Percentiles rank a stretch among this genome's conserved stretches.
Conservation (phyloP, 64 coral and sea anemone species). For the Montipora cactus region DNA sequence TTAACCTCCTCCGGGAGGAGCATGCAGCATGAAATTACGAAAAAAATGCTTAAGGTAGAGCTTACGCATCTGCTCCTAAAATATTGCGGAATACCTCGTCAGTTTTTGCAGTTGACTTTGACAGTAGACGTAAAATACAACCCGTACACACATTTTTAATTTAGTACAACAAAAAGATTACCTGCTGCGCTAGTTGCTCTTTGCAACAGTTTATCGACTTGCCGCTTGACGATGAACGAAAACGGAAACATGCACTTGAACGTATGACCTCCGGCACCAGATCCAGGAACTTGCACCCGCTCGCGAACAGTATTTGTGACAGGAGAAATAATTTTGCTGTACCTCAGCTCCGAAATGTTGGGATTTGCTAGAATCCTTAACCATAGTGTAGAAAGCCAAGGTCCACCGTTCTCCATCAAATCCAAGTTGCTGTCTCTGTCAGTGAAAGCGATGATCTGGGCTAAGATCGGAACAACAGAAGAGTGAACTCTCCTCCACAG, state of each 20-base stretch:
- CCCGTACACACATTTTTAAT: no score
- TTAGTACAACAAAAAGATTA: background rate
- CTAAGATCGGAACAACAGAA: constrained; percentile 64
- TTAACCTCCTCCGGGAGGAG: no score
- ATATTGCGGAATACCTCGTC: no score
- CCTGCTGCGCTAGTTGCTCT: constrained; percentile 42
- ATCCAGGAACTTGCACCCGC: constrained; percentile 54
- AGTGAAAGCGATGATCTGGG: constrained; percentile 70
- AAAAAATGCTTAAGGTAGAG: no score
- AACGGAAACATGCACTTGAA: constrained; percentile 81
- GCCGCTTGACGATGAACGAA: constrained; percentile 72
- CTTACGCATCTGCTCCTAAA: no score
- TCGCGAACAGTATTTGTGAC: constrained; percentile 41
- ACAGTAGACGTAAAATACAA: no score
- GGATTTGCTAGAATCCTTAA: constrained; percentile 43
- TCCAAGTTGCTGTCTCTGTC: constrained; percentile 82
- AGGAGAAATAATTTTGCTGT: constrained; percentile 47
- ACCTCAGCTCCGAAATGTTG: constrained; percentile 53
- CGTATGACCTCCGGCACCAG: constrained; percentile 59
- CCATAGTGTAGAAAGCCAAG: constrained; percentile 25
- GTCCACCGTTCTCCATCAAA: constrained; percentile 1
- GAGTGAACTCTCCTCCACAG: constrained; percentile 61
- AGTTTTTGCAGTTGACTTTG: no score
- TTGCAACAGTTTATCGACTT: constrained; percentile 57
- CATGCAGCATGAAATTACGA: no score